Conservation (phyloP, 2,113 vertebrate genomes). For the Synchiropus splendidus region DNA sequence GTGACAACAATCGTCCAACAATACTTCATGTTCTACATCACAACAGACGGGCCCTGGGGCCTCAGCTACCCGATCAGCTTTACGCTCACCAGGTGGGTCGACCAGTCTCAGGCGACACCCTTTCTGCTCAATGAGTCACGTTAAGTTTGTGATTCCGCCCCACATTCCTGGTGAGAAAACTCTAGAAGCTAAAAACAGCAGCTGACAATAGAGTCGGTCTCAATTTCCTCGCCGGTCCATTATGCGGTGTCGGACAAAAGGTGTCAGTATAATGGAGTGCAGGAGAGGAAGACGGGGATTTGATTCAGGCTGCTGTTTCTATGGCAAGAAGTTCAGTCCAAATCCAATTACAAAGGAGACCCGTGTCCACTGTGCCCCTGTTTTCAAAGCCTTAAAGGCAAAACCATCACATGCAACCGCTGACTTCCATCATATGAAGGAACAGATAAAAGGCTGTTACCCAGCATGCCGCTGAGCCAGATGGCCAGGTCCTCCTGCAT, state of each 20-base stretch:
- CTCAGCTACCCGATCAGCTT: conserved; percentile 10
- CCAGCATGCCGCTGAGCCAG: conserved; percentile 85
- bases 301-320: conserved; percentile 18
- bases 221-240: conserved; percentile 28
- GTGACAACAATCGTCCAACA: conserved; percentile 18
- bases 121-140: conserved; percentile 10
- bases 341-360: conserved; percentile 38
- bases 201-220: conserved; percentile 31
- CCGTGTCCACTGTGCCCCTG: conserved; percentile 12
- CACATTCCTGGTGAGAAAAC: conserved; percentile 24
- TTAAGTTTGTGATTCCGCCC: conserved; percentile 7
- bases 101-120: background rate
- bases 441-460: conserved; percentile 46
- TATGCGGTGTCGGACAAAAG: conserved; percentile 31
- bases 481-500: conserved; percentile 96
- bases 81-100: background rate
- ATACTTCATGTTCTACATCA: conserved; percentile 14
- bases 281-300: conserved; percentile 14
- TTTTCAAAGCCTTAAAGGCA: conserved; percentile 18
- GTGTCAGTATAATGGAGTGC: conserved; percentile 16
- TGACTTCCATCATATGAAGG: background rate
- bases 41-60: conserved; percentile 20
- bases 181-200: background rate
- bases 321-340: conserved; percentile 20
- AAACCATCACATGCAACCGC: background rate